A percentile compares a stretch with the other conserved stretches of the same genome.
Conservation (phyloP, 2,797 vertebrate species). For the Chloroceryle amazona region DNA sequence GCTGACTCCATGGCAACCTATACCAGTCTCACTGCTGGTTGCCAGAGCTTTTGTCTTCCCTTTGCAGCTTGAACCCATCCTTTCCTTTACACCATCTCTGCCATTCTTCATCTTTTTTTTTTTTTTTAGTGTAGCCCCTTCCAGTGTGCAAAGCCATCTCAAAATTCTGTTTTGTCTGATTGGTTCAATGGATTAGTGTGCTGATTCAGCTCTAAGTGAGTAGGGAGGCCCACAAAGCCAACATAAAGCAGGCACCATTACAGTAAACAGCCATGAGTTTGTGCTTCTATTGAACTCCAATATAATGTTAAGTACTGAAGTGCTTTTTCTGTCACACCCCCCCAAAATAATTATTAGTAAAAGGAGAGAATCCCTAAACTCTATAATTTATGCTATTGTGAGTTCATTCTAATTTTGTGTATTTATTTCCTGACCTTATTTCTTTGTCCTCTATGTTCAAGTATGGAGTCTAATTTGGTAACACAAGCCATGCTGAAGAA, state of each 20-base stretch:
- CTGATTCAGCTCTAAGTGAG: neutral
- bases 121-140: accelerated
- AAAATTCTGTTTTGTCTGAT: neutral
- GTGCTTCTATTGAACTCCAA: neutral
- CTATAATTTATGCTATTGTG: neutral
- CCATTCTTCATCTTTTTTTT: accelerated
- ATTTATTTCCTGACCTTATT: neutral
- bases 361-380: neutral
- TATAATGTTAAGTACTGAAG: neutral
- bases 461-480: neutral
- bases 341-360: neutral
- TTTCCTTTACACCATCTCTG: neutral
- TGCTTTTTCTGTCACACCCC: neutral
- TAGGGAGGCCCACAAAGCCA: neutral
- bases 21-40: neutral
- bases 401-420: neutral
- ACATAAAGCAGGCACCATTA: neutral
- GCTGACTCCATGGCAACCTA: neutral
- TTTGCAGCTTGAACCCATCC: neutral
- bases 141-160: neutral
- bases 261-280: neutral
- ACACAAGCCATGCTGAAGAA: neutral
- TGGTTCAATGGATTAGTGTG: neutral
- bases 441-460: neutral
- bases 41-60: neutral